Evolutionary conservation across 2,113 vertebrate genomes (phyloP).

Genomic region (Nothobranchius furzeri): DNA sequence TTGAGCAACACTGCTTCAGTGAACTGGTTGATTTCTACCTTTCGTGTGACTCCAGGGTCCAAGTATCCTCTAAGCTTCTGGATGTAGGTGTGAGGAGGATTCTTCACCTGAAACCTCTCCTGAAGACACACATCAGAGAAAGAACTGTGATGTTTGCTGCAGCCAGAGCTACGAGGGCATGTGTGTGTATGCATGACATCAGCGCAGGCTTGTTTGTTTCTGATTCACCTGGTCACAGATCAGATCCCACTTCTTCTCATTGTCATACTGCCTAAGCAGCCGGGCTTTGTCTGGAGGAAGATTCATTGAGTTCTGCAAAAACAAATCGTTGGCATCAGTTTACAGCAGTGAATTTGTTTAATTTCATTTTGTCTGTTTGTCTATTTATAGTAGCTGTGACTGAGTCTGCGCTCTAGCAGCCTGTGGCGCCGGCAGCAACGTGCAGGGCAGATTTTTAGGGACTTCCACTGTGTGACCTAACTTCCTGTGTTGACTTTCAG

Average conservation of each 20-base stretch:
- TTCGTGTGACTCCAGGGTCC: slow-evolving; percentile 90
- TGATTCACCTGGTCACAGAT: slow-evolving; percentile 93
- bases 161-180: neutral
- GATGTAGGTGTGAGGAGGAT: slow-evolving; percentile 95
- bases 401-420: slow-evolving; percentile 20
- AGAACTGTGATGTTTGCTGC: neutral
- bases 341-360: slow-evolving; percentile 1
- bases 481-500: slow-evolving; percentile 70
- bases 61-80: slow-evolving; percentile 93
- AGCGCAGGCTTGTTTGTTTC: neutral
- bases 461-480: slow-evolving; percentile 62
- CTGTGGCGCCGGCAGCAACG: slow-evolving; percentile 34
- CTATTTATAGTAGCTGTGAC: slow-evolving; percentile 22
- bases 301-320: slow-evolving; percentile 94
- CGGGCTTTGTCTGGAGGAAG: slow-evolving; percentile 95
- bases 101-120: slow-evolving; percentile 98
- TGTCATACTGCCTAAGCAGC: slow-evolving; percentile 94
- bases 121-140: slow-evolving; percentile 56
- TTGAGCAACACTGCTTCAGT: too few species aligned
- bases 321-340: slow-evolving; percentile 31
- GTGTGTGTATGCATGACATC: slow-evolving; percentile 4
- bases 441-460: slow-evolving; percentile 22
- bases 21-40: slow-evolving; percentile 76
- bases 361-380: neutral
- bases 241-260: slow-evolving; percentile 97